Evolutionary conservation across 2,888 invertebrate genomes (phyloP).

Genomic region (Galerucella calmariensis): DNA sequence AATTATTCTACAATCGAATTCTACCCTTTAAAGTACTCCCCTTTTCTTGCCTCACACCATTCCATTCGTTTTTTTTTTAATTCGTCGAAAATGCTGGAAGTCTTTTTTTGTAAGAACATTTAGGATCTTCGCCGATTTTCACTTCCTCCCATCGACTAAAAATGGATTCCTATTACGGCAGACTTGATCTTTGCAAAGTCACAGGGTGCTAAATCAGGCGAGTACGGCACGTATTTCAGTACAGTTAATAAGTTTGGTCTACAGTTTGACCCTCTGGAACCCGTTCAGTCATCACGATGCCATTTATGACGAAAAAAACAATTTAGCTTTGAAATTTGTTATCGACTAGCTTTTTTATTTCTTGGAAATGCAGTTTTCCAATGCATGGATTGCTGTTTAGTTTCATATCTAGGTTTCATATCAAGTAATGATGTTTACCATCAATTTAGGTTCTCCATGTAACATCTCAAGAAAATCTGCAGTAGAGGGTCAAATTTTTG

Average conservation of each 20-base stretch:
- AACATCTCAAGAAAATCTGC: neutral
- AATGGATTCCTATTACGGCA: neutral
- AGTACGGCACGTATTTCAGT: constrained; percentile 11
- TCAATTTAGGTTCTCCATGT: neutral
- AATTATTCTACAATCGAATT: neutral
- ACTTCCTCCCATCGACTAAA: neutral
- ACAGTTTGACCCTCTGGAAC: neutral
- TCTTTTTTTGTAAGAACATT: neutral
- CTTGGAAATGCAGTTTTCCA: too few species aligned
- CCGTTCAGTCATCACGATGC: neutral
- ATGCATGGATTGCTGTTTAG: too few species aligned
- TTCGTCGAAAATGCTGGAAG: neutral
- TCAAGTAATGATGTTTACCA: too few species aligned
- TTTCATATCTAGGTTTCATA: too few species aligned
- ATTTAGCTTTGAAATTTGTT: too few species aligned
- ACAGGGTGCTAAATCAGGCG: constrained; percentile 3
- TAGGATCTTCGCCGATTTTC: neutral
- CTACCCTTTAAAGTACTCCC: neutral
- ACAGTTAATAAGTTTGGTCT: constrained; percentile 1
- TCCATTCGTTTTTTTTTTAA: too few species aligned
- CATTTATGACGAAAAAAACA: neutral
- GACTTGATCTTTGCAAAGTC: constrained; percentile 1
- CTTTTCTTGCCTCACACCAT: neutral
- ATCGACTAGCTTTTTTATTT: too few species aligned
- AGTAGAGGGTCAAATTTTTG: too few species aligned